phyloP scores from a whole-genome alignment of 2,888 invertebrate genomes.

The Napeogenes inachia region DNA sequence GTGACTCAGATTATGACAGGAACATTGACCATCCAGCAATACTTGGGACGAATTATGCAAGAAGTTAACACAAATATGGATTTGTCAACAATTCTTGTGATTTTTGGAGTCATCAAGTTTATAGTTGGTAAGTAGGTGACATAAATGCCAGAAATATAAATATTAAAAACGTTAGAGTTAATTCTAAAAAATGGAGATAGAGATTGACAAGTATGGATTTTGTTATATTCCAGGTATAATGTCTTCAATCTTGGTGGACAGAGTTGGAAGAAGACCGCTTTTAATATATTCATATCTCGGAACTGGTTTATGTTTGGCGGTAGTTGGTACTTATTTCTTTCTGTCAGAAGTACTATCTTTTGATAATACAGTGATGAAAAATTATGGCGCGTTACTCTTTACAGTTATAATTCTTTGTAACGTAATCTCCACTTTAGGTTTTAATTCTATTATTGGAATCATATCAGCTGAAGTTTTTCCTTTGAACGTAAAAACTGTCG shows the following conservation, averaged over 20 bases:
- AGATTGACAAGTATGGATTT: not conserved
- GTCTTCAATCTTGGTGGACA: conserved; percentile 53
- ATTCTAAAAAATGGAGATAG: not conserved
- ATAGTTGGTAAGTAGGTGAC: conserved; percentile 44
- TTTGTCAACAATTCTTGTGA: conserved; percentile 48
- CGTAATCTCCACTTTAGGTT: conserved; percentile 56
- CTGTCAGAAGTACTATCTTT: conserved; percentile 46
- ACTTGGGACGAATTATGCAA: conserved; percentile 56
- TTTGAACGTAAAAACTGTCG: conserved; percentile 74
- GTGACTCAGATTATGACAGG: conserved; percentile 56
- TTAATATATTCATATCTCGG: conserved; percentile 60
- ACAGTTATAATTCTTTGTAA: conserved; percentile 56
- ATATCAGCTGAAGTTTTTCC: conserved; percentile 75
- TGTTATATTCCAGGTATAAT: conserved; percentile 49
- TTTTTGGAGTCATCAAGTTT: conserved; percentile 56
- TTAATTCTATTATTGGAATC: conserved; percentile 67
- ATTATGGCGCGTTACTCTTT: conserved; percentile 56
- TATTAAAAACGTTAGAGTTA: too few relatives aligned
- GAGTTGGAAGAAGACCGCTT: conserved; percentile 65
- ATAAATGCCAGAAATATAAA: too few relatives aligned
- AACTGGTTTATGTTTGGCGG: conserved; percentile 38
- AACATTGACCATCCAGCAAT: conserved; percentile 51
- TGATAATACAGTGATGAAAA: conserved; percentile 35
- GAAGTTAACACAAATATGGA: conserved; percentile 47
- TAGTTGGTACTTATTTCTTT: conserved; percentile 58